Evolutionary conservation across 2,113 vertebrate genomes (phyloP).

Genomic region (Scatophagus argus): DNA sequence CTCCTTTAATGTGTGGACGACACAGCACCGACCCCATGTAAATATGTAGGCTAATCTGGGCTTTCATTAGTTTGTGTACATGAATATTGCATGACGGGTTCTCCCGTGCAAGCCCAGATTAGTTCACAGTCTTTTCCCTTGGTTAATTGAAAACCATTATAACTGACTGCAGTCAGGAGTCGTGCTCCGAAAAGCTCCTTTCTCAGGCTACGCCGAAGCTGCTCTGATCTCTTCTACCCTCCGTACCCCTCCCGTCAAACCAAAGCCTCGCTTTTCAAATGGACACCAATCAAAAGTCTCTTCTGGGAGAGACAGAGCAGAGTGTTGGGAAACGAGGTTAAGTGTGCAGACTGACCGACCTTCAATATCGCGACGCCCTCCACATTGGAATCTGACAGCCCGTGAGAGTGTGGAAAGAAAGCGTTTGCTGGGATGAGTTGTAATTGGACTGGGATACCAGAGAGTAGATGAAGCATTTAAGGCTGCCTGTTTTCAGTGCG

Average conservation of each 20-base stretch:
- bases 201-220: slow-evolving; percentile 33
- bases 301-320: slow-evolving; percentile 59
- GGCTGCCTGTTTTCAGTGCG: slow-evolving; percentile 63
- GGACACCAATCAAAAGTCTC: slow-evolving; percentile 77
- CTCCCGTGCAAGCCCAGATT: slow-evolving; percentile 67
- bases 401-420: slow-evolving; percentile 63
- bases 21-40: slow-evolving; percentile 56
- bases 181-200: slow-evolving; percentile 55
- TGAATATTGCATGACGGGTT: slow-evolving; percentile 78
- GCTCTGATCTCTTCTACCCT: slow-evolving; percentile 51
- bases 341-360: slow-evolving; percentile 75
- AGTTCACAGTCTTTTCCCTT: slow-evolving; percentile 62
- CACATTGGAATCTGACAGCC: slow-evolving; percentile 77
- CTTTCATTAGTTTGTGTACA: slow-evolving; percentile 80
- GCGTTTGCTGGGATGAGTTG: slow-evolving; percentile 62
- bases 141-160: slow-evolving; percentile 81
- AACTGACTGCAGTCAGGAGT: slow-evolving; percentile 65
- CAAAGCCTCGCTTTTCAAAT: slow-evolving; percentile 68
- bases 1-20: slow-evolving; percentile 55
- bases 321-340: slow-evolving; percentile 78
- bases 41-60: slow-evolving; percentile 79
- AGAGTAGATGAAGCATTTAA: slow-evolving; percentile 72
- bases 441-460: slow-evolving; percentile 77
- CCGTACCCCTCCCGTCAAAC: slow-evolving; percentile 44
- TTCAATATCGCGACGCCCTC: slow-evolving; percentile 73